phyloP scores from a whole-genome alignment of 2,113 vertebrate genomes.

The Camarhynchus parvulus region DNA sequence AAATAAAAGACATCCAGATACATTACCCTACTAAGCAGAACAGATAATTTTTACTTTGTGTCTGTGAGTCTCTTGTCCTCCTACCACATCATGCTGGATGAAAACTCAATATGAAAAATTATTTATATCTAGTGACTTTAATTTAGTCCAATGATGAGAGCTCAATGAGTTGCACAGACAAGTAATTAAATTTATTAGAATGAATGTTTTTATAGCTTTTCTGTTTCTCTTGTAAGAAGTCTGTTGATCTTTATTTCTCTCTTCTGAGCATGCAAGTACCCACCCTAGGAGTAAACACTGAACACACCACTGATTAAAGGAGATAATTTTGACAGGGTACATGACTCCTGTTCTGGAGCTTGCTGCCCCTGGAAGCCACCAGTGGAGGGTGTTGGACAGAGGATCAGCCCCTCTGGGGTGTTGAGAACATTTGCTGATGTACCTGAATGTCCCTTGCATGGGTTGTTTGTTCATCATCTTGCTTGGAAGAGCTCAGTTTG shows the following conservation, averaged over 20 bases:
- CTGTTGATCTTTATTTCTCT: slow-evolving; percentile 24
- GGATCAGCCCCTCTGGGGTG: background rate
- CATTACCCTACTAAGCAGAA: background rate
- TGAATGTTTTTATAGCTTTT: slow-evolving; percentile 26
- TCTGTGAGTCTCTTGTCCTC: background rate
- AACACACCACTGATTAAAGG: background rate
- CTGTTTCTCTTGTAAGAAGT: slow-evolving; percentile 14
- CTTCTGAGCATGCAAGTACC: background rate
- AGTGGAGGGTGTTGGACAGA: background rate
- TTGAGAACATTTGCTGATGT: background rate
- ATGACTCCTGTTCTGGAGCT: background rate
- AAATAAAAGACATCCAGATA: background rate
- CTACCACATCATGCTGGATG: background rate
- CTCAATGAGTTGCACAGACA: slow-evolving; percentile 2
- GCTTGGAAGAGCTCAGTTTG: background rate
- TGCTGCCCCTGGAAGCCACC: background rate
- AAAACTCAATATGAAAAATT: slow-evolving; percentile 1
- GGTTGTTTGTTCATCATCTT: background rate
- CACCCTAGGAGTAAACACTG: background rate
- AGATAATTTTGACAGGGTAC: background rate
- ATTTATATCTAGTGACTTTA: slow-evolving; percentile 10
- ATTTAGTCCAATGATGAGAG: background rate
- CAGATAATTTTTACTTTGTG: background rate
- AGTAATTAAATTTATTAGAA: slow-evolving; percentile 52
- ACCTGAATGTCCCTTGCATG: background rate